Evolutionary conservation across 2,797 vertebrate genomes (phyloP).

Genomic region (Naso thynnoides): DNA sequence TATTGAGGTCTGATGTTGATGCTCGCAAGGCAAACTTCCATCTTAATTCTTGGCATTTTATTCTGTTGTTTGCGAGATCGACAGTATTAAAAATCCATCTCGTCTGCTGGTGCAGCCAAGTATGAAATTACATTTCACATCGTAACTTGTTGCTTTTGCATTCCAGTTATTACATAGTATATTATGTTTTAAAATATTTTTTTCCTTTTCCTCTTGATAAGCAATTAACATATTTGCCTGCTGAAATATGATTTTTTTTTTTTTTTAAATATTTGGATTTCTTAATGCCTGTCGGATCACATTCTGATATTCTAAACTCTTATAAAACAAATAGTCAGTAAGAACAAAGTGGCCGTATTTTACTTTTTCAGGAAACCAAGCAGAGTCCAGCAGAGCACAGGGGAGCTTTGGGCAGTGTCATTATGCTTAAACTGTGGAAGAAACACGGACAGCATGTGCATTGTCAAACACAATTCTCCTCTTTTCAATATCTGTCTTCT

Average conservation of each 20-base stretch:
- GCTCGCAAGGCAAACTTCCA: background rate
- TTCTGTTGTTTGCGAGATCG: background rate
- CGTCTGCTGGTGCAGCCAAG: background rate
- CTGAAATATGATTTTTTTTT: background rate
- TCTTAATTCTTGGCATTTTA: background rate
- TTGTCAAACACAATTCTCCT: background rate
- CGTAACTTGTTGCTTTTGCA: background rate
- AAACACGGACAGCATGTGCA: background rate
- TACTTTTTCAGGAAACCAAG: background rate
- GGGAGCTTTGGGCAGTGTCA: background rate
- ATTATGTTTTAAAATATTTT: background rate
- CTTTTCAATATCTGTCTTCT: slow-evolving; percentile 19
- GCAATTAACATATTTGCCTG: background rate
- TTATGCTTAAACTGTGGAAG: slow-evolving; percentile 7
- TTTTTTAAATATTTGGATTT: background rate
- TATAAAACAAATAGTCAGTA: background rate
- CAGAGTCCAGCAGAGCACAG: background rate
- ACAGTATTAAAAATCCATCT: background rate
- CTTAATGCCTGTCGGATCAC: background rate
- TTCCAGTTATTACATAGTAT: background rate
- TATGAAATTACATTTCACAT: background rate
- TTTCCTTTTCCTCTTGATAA: background rate
- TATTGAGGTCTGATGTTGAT: background rate
- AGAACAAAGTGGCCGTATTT: background rate
- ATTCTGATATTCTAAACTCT: background rate